Percentiles rank a stretch among this genome's conserved stretches.
These are phyloP conservation scores for Rhipidura dahli DNA, from an alignment of 2,113 vertebrate species.

Conservation along the genomic window DNA sequence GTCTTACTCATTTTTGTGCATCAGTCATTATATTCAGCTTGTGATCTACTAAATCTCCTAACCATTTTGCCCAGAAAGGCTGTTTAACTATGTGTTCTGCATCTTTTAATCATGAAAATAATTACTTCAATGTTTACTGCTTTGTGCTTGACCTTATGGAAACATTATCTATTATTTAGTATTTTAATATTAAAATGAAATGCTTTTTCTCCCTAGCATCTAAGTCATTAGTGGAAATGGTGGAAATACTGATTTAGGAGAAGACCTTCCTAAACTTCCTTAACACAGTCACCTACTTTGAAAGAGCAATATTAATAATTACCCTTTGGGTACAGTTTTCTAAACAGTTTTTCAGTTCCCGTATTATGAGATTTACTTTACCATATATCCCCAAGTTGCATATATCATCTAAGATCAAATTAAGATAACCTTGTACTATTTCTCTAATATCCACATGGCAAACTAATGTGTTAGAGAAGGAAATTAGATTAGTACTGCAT, in stretches of 20 bases:
- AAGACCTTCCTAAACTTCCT: neutral
- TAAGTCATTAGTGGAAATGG: neutral
- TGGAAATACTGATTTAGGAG: neutral
- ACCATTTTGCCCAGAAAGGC: neutral
- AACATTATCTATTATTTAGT: neutral
- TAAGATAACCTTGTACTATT: neutral
- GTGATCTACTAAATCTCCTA: neutral
- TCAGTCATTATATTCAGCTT: neutral
- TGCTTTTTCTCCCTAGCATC: neutral
- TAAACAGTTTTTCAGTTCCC: neutral
- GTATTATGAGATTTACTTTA: neutral
- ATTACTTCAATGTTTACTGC: neutral
- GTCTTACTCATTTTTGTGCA: neutral
- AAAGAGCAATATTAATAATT: neutral
- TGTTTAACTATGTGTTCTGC: neutral
- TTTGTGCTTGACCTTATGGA: neutral
- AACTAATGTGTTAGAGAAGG: neutral
- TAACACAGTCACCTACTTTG: neutral
- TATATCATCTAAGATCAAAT: neutral
- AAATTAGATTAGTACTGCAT: neutral
- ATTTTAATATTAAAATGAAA: neutral
- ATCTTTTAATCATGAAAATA: neutral
- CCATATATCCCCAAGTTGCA: neutral
- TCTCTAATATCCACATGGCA: neutral
- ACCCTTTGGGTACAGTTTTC: neutral